A percentile compares a stretch with the other conserved stretches of the same genome.
Evolutionary conservation across 2,888 invertebrate species (phyloP).

Genomic region (Diplazon laetatorius): DNA sequence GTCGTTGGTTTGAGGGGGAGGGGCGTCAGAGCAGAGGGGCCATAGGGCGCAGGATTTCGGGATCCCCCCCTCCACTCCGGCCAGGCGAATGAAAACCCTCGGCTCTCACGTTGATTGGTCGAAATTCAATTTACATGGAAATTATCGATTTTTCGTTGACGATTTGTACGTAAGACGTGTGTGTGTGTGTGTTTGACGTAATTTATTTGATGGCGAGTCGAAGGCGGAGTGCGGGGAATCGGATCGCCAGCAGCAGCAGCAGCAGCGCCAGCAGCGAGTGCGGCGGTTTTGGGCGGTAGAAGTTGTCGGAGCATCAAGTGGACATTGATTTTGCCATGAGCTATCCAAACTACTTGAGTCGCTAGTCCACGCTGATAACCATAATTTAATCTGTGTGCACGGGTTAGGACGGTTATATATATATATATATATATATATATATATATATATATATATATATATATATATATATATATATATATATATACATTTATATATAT

Average conservation of each 20-base stretch:
- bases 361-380: constrained; percentile 43
- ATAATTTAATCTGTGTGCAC: constrained; percentile 52
- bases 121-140: constrained; percentile 63
- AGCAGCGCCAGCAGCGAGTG: constrained; percentile 1
- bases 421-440: too few relatives aligned
- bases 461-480: too few relatives aligned
- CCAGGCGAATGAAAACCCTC: constrained; percentile 13
- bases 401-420: constrained; percentile 1
- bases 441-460: too few relatives aligned
- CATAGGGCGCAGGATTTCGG: background rate
- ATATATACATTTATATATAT: too few relatives aligned
- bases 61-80: too few relatives aligned
- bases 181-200: constrained; percentile 44
- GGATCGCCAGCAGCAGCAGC: background rate
- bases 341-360: constrained; percentile 46
- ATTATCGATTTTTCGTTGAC: constrained; percentile 60
- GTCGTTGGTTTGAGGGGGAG: background rate
- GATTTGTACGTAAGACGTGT: constrained; percentile 44
- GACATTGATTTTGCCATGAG: constrained; percentile 50
- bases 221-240: too few relatives aligned
- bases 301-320: background rate
- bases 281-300: background rate
- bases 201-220: constrained; percentile 33
- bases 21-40: constrained; percentile 11
- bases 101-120: constrained; percentile 59